These are phyloP conservation scores for Eudasyphora cyanicolor DNA, from an alignment of 2,888 invertebrate genomes.

Conservation along the genomic window DNA sequence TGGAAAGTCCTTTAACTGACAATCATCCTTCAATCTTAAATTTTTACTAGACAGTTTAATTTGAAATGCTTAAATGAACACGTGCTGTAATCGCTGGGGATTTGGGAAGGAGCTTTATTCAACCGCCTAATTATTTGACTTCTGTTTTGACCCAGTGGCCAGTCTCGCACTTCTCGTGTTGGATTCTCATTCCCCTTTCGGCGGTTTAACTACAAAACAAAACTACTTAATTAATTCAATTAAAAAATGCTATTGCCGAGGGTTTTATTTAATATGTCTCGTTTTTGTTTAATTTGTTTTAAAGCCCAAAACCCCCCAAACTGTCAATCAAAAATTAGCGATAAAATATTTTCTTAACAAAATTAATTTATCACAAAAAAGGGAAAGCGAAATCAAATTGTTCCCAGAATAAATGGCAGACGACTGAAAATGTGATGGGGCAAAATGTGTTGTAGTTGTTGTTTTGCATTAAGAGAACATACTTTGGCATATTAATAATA, in stretches of 20 bases:
- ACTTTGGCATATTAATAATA: conserved; percentile 57
- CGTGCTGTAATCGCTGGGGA: too few species aligned
- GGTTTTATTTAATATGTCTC: conserved; percentile 12
- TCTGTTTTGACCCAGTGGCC: too few species aligned
- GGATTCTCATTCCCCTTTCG: not conserved
- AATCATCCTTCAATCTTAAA: too few species aligned
- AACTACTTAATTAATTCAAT: conserved; percentile 40
- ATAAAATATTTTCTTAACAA: conserved; percentile 46
- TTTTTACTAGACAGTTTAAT: too few species aligned
- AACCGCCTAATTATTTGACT: too few species aligned
- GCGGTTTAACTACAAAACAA: not conserved
- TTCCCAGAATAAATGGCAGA: not conserved
- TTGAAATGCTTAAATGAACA: too few species aligned
- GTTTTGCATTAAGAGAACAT: conserved; percentile 39
- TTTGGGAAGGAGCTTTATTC: too few species aligned
- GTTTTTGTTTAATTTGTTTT: not conserved
- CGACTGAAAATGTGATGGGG: not conserved
- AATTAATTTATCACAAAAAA: conserved; percentile 26
- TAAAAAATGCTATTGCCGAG: conserved; percentile 24
- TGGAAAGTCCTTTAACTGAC: too few species aligned
- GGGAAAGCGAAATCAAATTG: conserved; percentile 13
- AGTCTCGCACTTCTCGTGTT: too few species aligned
- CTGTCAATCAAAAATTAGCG: conserved; percentile 57
- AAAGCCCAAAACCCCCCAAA: conserved; percentile 13
- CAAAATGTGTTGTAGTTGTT: not conserved